Conservation (phyloP, 2,797 vertebrate genomes). For the Oreochromis grahami region DNA sequence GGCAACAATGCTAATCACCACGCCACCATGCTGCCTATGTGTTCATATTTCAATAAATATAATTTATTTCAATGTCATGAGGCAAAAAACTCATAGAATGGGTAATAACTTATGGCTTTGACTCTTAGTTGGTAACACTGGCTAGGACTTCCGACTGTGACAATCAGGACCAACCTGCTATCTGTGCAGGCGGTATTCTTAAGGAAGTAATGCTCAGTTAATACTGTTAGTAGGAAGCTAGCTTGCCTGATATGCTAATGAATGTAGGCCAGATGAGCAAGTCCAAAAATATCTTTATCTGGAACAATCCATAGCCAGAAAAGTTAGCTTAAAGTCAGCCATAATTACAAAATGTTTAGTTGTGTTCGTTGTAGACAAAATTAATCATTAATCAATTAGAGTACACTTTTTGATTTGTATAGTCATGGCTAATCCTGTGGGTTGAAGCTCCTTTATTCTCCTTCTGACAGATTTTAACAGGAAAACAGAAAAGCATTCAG, state of each 20-base stretch:
- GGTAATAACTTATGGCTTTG: background rate
- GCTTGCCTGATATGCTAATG: background rate
- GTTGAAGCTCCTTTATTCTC: background rate
- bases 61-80: background rate
- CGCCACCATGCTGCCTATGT: background rate
- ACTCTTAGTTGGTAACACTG: background rate
- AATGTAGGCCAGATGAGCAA: background rate
- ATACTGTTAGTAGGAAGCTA: background rate
- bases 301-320: background rate
- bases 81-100: background rate
- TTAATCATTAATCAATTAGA: background rate
- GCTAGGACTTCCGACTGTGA: accelerated
- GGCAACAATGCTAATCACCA: background rate
- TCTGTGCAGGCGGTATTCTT: background rate
- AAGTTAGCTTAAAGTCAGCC: background rate
- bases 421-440: background rate
- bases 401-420: background rate
- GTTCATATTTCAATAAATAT: background rate
- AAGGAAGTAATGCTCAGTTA: background rate
- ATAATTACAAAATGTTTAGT: background rate
- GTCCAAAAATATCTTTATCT: background rate
- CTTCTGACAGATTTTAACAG: background rate
- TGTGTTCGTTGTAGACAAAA: background rate
- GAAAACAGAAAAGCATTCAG: background rate
- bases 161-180: background rate